Evolutionary conservation across 2,113 vertebrate species (phyloP), one percentile per base, ranked within the genome.

Genomic region (Numida meleagris): DNA sequence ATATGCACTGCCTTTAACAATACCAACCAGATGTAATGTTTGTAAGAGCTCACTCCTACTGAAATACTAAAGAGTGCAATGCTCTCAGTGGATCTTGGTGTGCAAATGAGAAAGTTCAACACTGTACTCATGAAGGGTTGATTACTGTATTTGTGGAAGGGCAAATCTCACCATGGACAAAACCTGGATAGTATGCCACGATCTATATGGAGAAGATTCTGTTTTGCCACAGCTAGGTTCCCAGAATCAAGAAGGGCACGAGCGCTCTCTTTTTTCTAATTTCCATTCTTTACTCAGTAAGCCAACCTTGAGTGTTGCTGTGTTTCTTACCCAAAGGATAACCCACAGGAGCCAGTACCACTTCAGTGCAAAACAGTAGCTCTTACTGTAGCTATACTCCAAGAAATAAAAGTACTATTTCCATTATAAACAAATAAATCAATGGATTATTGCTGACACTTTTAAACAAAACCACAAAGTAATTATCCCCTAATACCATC

Each of bases 401-500:
- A 12, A 34, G 59, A 86, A 80, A 62, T 36, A 66, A 42, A 43
- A 76, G 29, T 12, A 7, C 17, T 66, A 25, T 90, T 85, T 82
- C 55, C 29, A 68, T 65, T 88, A 51, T 68, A 89, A 94, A 87
- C 84, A 92, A 71, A 33, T 53, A 62, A 33, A 27, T 17, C 73
- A 43, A 81, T 77, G 40, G 66, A 89, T 82, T 51, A 61, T 46
- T 67, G 25, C 23, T 61, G 84, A 51, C 1, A 3, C 57, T 82
- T 79, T 89, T 14, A 82, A 89, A 76, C 65, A 92, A 82, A 95
- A 74, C 2, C 42, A 94, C 45, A 67, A 59, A 85, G 42, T 40
- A 80, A 51, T 89, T 89, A 80, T 82, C 8, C 34, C 14, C 20
- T 57, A 50, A 6, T 89, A 79, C 62, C 87, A 78, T 7, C 55